Evolutionary conservation across 2,113 vertebrate genomes (phyloP).

Genomic region (Cheirogaleus medius): DNA sequence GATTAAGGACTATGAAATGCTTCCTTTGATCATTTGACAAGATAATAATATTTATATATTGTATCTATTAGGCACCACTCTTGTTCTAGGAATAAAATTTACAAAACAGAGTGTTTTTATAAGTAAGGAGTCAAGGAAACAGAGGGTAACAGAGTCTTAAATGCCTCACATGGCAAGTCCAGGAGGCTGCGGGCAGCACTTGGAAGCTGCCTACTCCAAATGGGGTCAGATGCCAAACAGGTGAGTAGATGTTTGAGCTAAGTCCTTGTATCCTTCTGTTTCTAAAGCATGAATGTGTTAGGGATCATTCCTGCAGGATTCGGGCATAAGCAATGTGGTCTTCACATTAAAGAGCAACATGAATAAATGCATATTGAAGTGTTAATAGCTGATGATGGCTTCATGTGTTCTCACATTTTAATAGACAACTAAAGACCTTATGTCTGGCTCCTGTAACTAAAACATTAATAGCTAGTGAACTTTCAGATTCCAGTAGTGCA

Average conservation of each 20-base stretch:
- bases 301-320: neutral
- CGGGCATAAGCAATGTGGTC: no score
- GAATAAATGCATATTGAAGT: neutral
- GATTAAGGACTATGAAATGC: neutral
- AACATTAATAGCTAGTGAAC: neutral
- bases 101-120: no score
- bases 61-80: neutral
- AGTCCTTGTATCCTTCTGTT: neutral
- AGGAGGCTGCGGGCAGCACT: no score
- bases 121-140: neutral
- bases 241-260: neutral
- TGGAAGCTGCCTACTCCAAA: neutral
- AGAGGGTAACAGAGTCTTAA: neutral
- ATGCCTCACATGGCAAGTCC: neutral
- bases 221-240: neutral
- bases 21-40: neutral
- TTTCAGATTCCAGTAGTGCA: neutral
- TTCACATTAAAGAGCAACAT: neutral
- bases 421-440: neutral
- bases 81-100: neutral
- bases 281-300: neutral
- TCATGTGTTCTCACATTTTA: neutral
- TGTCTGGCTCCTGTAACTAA: neutral
- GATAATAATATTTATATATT: neutral
- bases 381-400: neutral